Percentiles rank a stretch among this genome's conserved stretches.
These are phyloP conservation scores for Corythaixoides concolor DNA, from an alignment of 2,113 vertebrate species.

Conservation along the genomic window DNA sequence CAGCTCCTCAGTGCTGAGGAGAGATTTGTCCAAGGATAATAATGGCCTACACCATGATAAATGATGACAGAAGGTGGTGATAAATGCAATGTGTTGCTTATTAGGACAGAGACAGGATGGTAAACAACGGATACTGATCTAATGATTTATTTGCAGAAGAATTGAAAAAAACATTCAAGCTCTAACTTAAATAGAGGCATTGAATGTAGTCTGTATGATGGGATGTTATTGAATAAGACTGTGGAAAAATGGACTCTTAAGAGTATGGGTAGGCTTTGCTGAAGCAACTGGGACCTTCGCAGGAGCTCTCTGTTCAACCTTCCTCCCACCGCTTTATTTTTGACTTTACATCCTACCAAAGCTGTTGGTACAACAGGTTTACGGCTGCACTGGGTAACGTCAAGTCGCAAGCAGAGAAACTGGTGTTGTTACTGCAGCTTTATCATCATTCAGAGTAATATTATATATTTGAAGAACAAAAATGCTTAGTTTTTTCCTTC, in stretches of 20 bases:
- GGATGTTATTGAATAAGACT: not conserved
- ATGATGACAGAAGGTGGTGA: not conserved
- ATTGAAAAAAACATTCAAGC: not conserved
- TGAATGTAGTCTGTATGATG: not conserved
- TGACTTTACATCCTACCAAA: not conserved
- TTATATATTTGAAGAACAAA: not conserved
- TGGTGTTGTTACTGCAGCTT: not conserved
- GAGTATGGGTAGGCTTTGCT: not conserved
- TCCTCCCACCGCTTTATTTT: not conserved
- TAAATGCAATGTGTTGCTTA: not conserved
- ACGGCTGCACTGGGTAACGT: not conserved
- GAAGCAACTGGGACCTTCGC: not conserved
- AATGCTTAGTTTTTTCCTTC: not conserved
- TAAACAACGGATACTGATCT: not conserved
- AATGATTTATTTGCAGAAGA: not conserved
- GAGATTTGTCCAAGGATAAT: not conserved
- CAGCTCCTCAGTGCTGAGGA: not conserved
- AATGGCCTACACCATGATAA: not conserved
- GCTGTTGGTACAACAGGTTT: not conserved
- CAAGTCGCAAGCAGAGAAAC: not conserved
- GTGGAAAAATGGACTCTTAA: not conserved
- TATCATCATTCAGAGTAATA: not conserved
- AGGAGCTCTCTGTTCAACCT: not conserved
- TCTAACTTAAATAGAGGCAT: not conserved
- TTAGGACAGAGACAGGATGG: not conserved